Base-by-base conservation (phyloP, 2,888 invertebrate genomes). In the Chromoteleia sp. region DNA sequence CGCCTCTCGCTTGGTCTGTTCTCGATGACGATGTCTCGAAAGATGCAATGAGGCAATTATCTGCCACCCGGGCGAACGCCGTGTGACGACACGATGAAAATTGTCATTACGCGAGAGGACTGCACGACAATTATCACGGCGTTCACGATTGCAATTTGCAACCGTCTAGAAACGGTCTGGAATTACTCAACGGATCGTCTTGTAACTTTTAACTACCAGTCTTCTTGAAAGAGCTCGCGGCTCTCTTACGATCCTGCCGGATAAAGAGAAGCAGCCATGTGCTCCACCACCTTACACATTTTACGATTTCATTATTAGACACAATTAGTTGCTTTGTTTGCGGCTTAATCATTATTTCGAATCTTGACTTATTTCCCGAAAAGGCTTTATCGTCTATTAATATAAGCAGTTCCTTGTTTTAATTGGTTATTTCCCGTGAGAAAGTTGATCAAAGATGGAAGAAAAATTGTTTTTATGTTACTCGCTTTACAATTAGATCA, bases 171-270 rank as follows among this genome's bases (percentile, higher is more conserved):
- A 90, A 90, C 89, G 88, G 88, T 89, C 88, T 89, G 86, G 90
- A 89, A 90, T 90, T 90, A 89, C 90, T 89, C 91, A 90, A 91
- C 90, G 88, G 87, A 90, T 90, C 88, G 87, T 91, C 91, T 89
- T 89, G 90, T 89, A 90, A 91, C 90, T 90, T 90, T 90, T 89
- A 89, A 90, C 89, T 89, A 89, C 90, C 89, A 88, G 88, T 87
- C 87, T 86, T 83, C 82, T 76, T 82, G 82, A 84, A 83, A 80
- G 78, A 82, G 75, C 81, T 84, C 81, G 77, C 81, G 80, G 74
- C 77, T 80, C 79, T 81, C 68, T 83, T 76, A 81, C 79, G 74
- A 79, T 76, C 56, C 41, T 68, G 25, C 17, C 36, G 52, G 71
- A 61, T 73, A 79, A 79, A 83, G 67, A 41, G 61, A 54, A 21